Percentiles rank a stretch among this genome's conserved stretches.
Evolutionary conservation across 2,888 invertebrate genomes (phyloP).

Genomic region (Tanypteryx hageni): DNA sequence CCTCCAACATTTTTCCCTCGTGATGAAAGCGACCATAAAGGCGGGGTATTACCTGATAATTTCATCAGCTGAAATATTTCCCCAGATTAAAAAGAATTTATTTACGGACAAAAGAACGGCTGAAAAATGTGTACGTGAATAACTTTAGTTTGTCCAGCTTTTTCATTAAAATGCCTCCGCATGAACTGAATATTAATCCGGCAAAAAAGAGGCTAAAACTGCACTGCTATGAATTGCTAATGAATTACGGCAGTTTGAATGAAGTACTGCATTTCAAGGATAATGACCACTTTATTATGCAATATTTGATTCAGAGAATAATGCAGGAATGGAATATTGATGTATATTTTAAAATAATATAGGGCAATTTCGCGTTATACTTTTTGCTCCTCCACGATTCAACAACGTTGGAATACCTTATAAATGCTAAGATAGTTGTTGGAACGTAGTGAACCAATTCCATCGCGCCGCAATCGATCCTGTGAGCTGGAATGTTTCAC

Average conservation of each 20-base stretch:
- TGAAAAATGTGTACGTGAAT: neutral
- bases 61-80: neutral
- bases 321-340: neutral
- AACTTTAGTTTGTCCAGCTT: too few species aligned
- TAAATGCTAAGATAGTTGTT: too few species aligned
- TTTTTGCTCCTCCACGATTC: too few species aligned
- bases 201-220: neutral
- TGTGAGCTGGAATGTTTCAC: too few species aligned
- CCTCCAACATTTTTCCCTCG: neutral
- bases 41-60: neutral
- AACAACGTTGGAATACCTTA: too few species aligned
- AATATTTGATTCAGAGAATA: neutral
- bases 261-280: neutral
- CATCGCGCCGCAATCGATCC: too few species aligned
- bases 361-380: neutral
- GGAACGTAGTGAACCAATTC: too few species aligned
- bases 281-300: neutral
- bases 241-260: neutral
- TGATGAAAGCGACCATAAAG: neutral
- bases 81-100: neutral
- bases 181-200: neutral
- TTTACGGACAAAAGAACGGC: neutral
- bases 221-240: slow-evolving; percentile 12
- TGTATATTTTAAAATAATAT: too few species aligned
- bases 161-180: neutral